These are phyloP conservation scores for Catocala sponsa DNA, from an alignment of 2,888 invertebrate genomes.

Conservation along the genomic window DNA sequence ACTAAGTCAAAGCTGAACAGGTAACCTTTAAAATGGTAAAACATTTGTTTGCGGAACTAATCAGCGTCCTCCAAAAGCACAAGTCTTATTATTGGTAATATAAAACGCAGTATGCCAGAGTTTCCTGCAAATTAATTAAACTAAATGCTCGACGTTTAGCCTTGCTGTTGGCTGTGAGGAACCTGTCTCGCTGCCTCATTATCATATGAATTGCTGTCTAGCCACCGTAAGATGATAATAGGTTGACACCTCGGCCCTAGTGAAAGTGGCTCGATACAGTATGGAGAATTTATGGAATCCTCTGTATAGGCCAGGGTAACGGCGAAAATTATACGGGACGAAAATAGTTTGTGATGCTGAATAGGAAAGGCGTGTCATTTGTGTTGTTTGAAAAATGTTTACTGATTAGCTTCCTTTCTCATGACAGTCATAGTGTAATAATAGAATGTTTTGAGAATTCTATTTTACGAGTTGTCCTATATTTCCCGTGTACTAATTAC, in stretches of 20 bases:
- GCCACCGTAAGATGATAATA: constrained; percentile 69
- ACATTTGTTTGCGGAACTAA: constrained; percentile 12
- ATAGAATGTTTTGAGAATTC: too few species aligned
- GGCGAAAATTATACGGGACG: neutral
- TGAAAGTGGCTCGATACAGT: constrained; percentile 68
- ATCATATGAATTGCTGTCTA: constrained; percentile 80
- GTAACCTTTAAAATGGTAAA: neutral
- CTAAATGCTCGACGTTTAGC: constrained; percentile 66
- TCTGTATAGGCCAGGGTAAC: constrained; percentile 14
- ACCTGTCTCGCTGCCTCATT: constrained; percentile 69
- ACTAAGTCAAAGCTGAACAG: neutral
- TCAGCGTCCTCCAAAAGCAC: constrained; percentile 7
- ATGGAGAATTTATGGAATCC: constrained; percentile 35
- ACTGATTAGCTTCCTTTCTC: too few species aligned
- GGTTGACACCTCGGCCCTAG: constrained; percentile 71
- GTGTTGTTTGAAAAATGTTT: too few species aligned
- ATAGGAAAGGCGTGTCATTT: too few species aligned
- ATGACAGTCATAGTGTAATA: too few species aligned
- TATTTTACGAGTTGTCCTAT: too few species aligned
- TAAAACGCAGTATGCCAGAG: constrained; percentile 49
- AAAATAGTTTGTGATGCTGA: too few species aligned
- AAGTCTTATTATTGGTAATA: constrained; percentile 26
- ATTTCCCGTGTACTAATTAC: too few species aligned
- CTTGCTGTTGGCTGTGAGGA: constrained; percentile 56
- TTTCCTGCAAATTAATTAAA: constrained; percentile 74